Evolutionary conservation across 2,113 vertebrate genomes (phyloP).

Genomic region (Rhinoptilus africanus): DNA sequence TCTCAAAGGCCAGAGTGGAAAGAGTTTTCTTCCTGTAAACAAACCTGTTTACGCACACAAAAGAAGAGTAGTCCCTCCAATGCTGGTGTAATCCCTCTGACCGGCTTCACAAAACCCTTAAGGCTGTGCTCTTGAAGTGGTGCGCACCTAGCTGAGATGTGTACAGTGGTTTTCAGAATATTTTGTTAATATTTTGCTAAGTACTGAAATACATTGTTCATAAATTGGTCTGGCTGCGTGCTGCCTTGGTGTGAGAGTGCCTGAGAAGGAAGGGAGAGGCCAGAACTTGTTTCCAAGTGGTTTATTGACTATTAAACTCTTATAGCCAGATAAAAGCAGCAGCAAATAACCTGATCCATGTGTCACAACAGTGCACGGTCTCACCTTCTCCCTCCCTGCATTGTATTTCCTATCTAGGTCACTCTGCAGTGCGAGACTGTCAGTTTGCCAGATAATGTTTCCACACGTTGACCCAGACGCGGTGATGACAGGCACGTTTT

Average conservation of each 20-base stretch:
- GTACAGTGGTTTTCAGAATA: background rate
- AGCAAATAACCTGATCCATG: constrained; percentile 10
- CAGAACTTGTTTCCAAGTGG: constrained; percentile 8
- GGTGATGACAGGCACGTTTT: background rate
- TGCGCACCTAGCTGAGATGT: background rate
- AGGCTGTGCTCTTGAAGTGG: background rate
- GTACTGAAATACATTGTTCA: background rate
- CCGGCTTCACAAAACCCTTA: background rate
- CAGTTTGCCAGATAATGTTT: constrained; percentile 37
- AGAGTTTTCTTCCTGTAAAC: background rate
- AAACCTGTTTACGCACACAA: background rate
- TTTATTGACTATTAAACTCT: constrained; percentile 19
- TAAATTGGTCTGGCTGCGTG: background rate
- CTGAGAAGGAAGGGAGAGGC: background rate
- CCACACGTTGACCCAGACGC: background rate
- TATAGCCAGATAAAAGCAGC: background rate
- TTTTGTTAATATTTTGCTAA: constrained; percentile 6
- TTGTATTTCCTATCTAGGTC: constrained; percentile 49
- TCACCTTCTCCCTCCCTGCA: constrained; percentile 14
- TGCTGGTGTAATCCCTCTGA: background rate
- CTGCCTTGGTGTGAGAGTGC: background rate
- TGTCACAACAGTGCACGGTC: background rate
- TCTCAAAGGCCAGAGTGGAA: background rate
- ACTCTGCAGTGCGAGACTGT: background rate
- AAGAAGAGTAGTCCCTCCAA: background rate